Evolutionary conservation across 2,113 vertebrate genomes (phyloP).

Genomic region (Panthera uncia): DNA sequence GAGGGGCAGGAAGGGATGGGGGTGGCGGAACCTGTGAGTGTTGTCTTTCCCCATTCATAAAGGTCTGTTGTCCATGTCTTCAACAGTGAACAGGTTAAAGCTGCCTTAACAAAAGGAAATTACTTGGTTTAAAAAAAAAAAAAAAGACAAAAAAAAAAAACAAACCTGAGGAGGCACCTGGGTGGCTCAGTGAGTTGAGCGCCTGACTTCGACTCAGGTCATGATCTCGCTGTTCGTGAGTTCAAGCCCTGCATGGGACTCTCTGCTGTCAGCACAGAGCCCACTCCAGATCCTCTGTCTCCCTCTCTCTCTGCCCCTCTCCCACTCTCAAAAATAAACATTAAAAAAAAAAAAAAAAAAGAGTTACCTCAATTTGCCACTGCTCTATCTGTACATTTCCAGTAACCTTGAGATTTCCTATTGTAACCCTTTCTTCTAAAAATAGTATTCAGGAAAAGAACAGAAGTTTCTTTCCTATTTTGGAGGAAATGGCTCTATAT

Average conservation of each 20-base stretch:
- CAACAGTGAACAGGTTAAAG: neutral
- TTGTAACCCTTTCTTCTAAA: neutral
- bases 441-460: neutral
- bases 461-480: neutral
- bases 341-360: neutral
- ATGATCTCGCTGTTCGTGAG: too few species aligned
- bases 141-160: neutral
- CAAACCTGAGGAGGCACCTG: neutral
- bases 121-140: neutral
- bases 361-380: neutral
- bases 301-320: too few species aligned
- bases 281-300: too few species aligned
- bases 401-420: neutral
- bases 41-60: neutral
- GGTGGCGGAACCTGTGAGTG: too few species aligned
- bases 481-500: neutral
- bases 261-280: too few species aligned
- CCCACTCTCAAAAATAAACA: neutral
- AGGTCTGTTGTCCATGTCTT: neutral
- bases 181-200: too few species aligned
- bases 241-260: too few species aligned
- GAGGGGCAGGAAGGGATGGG: neutral
- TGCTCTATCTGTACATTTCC: neutral
- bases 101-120: neutral
- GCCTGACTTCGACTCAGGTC: too few species aligned